These are phyloP conservation scores for Hyalella azteca DNA, from an alignment of 2,888 invertebrate species.

Conservation along the genomic window DNA sequence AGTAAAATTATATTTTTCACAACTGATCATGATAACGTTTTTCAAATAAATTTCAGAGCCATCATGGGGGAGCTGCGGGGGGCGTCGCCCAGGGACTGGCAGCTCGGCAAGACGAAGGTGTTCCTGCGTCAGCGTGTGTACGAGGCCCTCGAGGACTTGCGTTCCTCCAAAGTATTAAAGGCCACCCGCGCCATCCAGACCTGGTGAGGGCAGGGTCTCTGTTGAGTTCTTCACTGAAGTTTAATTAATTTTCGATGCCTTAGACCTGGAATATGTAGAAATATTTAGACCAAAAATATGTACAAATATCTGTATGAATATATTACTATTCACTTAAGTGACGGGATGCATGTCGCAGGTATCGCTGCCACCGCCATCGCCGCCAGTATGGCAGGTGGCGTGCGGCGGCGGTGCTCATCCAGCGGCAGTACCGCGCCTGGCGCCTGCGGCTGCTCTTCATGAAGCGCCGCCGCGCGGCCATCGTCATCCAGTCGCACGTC, in stretches of 20 bases:
- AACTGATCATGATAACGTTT: too few species aligned
- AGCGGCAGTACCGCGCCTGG: conserved; percentile 86
- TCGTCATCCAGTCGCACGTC: conserved; percentile 84
- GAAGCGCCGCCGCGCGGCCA: conserved; percentile 78
- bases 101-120: conserved; percentile 83
- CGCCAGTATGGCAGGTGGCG: conserved; percentile 70
- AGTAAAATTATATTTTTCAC: too few species aligned
- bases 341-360: neutral
- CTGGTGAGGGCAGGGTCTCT: neutral
- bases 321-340: neutral
- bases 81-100: conserved; percentile 80
- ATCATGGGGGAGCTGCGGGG: conserved; percentile 71
- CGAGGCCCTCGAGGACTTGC: conserved; percentile 80
- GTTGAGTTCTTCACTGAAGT: too few species aligned
- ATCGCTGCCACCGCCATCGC: neutral
- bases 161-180: conserved; percentile 73
- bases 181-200: conserved; percentile 80
- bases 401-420: conserved; percentile 75
- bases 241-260: too few species aligned
- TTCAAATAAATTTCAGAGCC: conserved; percentile 63
- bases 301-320: neutral
- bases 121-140: conserved; percentile 83
- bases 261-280: too few species aligned
- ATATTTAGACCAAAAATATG: neutral
- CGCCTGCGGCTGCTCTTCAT: conserved; percentile 77